Base-by-base conservation (phyloP, 2,113 vertebrate species). In the Mustela lutreola region DNA sequence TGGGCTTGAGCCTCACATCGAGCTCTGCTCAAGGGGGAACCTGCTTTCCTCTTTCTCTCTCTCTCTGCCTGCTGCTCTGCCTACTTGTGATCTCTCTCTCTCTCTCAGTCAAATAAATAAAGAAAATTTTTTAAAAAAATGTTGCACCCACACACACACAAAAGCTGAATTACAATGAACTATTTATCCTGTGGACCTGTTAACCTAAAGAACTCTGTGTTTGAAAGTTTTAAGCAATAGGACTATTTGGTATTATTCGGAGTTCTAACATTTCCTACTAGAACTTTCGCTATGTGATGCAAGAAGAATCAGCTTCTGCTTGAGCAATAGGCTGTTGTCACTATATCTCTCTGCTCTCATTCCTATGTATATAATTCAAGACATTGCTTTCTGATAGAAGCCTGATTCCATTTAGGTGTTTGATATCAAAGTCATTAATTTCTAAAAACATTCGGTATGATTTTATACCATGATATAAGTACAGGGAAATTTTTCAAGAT, bases 311-410 rank as follows among this genome's bases (percentile, higher is more conserved):
- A 70, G 60, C 78, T 81, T 94, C 73, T 78, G 45, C 67, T 82
- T 92, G 71, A 76, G 21, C 24, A 80, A 24, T 36, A 75, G 62
- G 7, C 4, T 88, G 16, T 2, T 71, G 4, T 70, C 58, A 14
- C 80, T 42, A 4, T 85, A 12, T 31, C 42, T 82, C 36, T 31
- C 42, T 82, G 48, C 33, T 95, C 62, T 94, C 22, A 12, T 92
- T 83, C 91, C 73, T 70, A 8, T 48, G 11, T 28, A 7, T 88
- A 16, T 80, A 84, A 94, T 78, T 85, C 15, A 82, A 81, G 71
- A 89, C 76, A 62, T 85, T 33, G 36, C 56, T 93, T 86, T 93
- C 92, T 92, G 36, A 75, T 65, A 80, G 87, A 97, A 90, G 56
- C 58, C 75, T 81, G 33, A 63, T 88, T 95, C 71, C 45, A 45